Base-by-base conservation (phyloP, 2,113 vertebrate genomes). In the Pampusana beccarii region DNA sequence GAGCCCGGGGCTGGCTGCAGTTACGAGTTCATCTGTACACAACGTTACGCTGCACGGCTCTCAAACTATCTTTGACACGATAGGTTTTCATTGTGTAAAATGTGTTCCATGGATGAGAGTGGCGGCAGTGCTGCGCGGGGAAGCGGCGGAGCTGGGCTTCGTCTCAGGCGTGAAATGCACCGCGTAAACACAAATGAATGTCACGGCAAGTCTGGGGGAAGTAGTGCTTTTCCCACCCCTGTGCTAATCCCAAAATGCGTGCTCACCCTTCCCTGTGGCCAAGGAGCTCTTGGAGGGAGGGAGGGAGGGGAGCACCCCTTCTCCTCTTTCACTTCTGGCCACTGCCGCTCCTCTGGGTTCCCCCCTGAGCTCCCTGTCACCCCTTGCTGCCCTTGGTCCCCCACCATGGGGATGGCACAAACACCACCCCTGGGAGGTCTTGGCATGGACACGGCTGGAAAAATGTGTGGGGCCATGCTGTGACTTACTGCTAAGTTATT, bases 1-100 rank as follows among this genome's bases (percentile, higher is more conserved):
- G 26, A 77, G 75, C 3, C 0, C 0, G 0, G 83, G 0, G 1
- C 80, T 83, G 71, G 75, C 89, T 0, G 1, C 1, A 0, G 16
- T 19, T 13, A 1, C 5, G 1, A 10, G 57, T 31, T 53, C 28
- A 12, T 44, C 66, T 28, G 66, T 38, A 19, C 0, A 3, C 4
- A 61, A 18, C 11, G 70, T 17, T 69, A 8, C 2, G 0, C 69
- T 34, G 73, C 65, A 12, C 2, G 0, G 72, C n/a, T 40, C 71
- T 25, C 10, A 2, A 4, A 20, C 53, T 57, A 0, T 29, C 65
- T 69, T 57, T n/a, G 46, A 25, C 46, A 15, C 75, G 38, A 50
- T 51, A 50, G 83, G 60, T 56, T 93, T 93, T 58, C 58, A 11
- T 69, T 69, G 36, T 6, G 71, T 91, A 50, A 91, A 54, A 46